Conservation (phyloP, 2,113 vertebrate species). For the Nycticebus coucang region DNA sequence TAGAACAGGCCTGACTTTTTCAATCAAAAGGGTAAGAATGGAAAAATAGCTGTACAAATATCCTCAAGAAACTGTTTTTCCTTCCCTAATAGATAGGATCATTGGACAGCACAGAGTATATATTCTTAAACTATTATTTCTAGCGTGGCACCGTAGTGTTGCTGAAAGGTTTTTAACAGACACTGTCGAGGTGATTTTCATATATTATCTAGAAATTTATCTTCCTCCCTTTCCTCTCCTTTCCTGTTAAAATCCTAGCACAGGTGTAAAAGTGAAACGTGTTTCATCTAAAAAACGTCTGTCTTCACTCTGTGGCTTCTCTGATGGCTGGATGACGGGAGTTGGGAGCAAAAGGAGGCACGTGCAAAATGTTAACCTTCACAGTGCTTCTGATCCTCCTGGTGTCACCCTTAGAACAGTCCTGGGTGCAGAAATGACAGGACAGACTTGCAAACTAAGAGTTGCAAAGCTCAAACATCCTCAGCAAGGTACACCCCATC, state of each 20-base stretch:
- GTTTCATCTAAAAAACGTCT: conserved; percentile 78
- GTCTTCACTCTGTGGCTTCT: conserved; percentile 65
- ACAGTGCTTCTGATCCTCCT: background rate
- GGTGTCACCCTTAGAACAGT: background rate
- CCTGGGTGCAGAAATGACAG: conserved; percentile 1
- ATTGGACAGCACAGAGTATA: background rate
- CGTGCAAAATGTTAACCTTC: background rate
- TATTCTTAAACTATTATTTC: conserved; percentile 39
- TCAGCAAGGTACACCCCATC: background rate
- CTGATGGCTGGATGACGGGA: conserved; percentile 72
- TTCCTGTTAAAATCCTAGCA: conserved; percentile 45
- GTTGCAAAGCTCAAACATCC: background rate
- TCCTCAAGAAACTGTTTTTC: conserved; percentile 32
- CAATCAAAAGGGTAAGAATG: conserved; percentile 53
- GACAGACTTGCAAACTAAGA: conserved; percentile 11
- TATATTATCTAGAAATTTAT: conserved; percentile 39
- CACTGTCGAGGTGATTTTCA: conserved; percentile 37
- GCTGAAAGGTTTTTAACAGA: conserved; percentile 30
- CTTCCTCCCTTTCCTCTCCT: conserved; percentile 45
- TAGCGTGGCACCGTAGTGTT: background rate
- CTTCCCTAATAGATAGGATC: background rate
- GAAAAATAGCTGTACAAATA: conserved; percentile 43
- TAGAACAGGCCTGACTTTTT: conserved; percentile 29
- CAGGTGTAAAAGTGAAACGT: conserved; percentile 66
- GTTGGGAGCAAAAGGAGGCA: background rate